Evolutionary conservation across 2,113 vertebrate species (phyloP).

Genomic region (Leptocoma aspasia): DNA sequence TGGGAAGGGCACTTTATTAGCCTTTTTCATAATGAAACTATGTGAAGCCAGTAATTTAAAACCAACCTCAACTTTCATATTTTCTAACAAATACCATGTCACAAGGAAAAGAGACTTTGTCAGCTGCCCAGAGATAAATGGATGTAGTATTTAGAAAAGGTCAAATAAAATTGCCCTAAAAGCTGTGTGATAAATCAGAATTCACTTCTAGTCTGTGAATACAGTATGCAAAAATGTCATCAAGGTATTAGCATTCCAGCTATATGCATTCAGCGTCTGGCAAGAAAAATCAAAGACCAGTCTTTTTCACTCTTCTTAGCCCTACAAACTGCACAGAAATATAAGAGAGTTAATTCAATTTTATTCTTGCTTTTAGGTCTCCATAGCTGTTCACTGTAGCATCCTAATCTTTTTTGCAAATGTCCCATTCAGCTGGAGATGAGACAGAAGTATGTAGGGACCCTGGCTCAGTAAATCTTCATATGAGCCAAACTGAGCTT

Average conservation of each 20-base stretch:
- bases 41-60: background rate
- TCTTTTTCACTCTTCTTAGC: background rate
- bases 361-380: background rate
- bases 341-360: background rate
- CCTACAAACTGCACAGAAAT: background rate
- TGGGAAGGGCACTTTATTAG: background rate
- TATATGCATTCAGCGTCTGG: background rate
- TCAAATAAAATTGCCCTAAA: slow-evolving; percentile 46
- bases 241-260: background rate
- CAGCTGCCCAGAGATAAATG: slow-evolving; percentile 6
- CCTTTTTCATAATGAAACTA: background rate
- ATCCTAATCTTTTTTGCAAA: background rate
- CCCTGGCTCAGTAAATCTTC: background rate
- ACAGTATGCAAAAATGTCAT: slow-evolving; percentile 34
- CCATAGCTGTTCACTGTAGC: background rate
- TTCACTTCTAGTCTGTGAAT: background rate
- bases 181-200: slow-evolving; percentile 20
- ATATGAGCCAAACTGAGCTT: background rate
- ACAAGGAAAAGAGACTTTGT: background rate
- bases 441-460: background rate
- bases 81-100: slow-evolving; percentile 5
- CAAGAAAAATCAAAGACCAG: background rate
- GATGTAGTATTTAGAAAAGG: slow-evolving; percentile 36
- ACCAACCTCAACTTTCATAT: background rate
- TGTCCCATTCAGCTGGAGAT: background rate